Percentiles rank a stretch among this genome's conserved stretches.
phyloP scores from a whole-genome alignment of 2,888 invertebrate species.

The Elmis aenea region DNA sequence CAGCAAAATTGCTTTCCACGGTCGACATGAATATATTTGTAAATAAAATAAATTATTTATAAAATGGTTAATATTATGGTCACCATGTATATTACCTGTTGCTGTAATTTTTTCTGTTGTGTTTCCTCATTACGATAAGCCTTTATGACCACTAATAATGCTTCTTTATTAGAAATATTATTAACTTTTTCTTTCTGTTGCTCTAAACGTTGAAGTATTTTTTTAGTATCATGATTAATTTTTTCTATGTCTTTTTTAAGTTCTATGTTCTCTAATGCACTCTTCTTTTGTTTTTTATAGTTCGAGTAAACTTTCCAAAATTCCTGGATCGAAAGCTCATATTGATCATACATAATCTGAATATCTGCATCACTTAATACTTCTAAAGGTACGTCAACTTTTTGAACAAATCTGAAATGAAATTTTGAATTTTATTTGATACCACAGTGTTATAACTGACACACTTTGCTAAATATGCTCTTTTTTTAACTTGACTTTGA shows the following conservation, averaged over 20 bases:
- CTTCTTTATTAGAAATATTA: slow-evolving; percentile 60
- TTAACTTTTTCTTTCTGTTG: slow-evolving; percentile 55
- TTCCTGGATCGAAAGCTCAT: slow-evolving; percentile 69
- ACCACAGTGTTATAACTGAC: too few relatives aligned
- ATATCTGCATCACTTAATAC: slow-evolving; percentile 69
- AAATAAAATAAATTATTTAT: too few relatives aligned
- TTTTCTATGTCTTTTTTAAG: slow-evolving; percentile 78
- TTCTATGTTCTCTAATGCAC: slow-evolving; percentile 66
- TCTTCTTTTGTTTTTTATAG: slow-evolving; percentile 33
- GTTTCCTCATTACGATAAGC: slow-evolving; percentile 43
- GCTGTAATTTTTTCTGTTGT: slow-evolving; percentile 26
- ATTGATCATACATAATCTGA: slow-evolving; percentile 64
- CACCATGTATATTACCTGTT: slow-evolving; percentile 23
- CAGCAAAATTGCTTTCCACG: too few relatives aligned
- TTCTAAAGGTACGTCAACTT: slow-evolving; percentile 26
- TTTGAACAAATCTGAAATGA: slow-evolving; percentile 24
- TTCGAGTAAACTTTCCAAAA: slow-evolving; percentile 48
- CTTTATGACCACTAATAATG: slow-evolving; percentile 54
- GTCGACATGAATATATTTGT: too few relatives aligned
- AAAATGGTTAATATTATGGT: slow-evolving; percentile 1
- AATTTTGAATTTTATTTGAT: background rate
- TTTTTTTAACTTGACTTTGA: slow-evolving; percentile 68
- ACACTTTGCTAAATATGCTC: slow-evolving; percentile 78
- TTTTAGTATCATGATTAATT: slow-evolving; percentile 70
- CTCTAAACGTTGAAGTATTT: slow-evolving; percentile 25